Conservation (phyloP, 2,888 invertebrate species). For the Adineta ricciae region DNA sequence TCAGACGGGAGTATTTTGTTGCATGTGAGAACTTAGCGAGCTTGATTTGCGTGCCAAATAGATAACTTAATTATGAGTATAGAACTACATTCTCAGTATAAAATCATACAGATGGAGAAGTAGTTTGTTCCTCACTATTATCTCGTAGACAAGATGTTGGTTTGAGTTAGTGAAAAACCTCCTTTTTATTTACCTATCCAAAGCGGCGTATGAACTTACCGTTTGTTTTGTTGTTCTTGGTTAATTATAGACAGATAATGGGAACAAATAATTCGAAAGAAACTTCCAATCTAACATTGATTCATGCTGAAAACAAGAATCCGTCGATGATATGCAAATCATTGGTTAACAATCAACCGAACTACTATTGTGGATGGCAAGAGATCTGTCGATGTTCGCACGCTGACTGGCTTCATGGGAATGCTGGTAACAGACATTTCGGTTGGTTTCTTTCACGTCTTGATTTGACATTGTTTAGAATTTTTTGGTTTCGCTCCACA, state of each 20-base stretch:
- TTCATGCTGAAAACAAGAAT: background rate
- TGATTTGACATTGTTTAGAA: too few species aligned
- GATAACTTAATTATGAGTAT: background rate
- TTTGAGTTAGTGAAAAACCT: background rate
- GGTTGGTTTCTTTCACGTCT: too few species aligned
- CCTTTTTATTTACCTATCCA: too few species aligned
- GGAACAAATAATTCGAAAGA: slow-evolving; percentile 10
- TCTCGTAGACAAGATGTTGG: too few species aligned
- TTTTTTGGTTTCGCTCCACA: background rate
- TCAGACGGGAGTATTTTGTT: background rate
- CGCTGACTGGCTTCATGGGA: background rate
- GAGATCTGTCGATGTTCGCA: background rate
- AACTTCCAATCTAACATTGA: background rate
- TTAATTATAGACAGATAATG: background rate
- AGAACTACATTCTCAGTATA: too few species aligned
- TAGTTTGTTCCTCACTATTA: too few species aligned
- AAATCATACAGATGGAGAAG: too few species aligned
- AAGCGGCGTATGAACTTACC: too few species aligned
- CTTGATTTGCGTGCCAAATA: background rate
- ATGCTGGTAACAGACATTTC: background rate
- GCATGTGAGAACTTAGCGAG: background rate
- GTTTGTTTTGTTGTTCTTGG: too few species aligned
- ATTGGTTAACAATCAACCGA: background rate
- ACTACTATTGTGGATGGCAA: background rate
- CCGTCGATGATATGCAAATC: background rate